Conservation (phyloP, 2,888 invertebrate genomes). For the Acanthosoma haemorrhoidale region DNA sequence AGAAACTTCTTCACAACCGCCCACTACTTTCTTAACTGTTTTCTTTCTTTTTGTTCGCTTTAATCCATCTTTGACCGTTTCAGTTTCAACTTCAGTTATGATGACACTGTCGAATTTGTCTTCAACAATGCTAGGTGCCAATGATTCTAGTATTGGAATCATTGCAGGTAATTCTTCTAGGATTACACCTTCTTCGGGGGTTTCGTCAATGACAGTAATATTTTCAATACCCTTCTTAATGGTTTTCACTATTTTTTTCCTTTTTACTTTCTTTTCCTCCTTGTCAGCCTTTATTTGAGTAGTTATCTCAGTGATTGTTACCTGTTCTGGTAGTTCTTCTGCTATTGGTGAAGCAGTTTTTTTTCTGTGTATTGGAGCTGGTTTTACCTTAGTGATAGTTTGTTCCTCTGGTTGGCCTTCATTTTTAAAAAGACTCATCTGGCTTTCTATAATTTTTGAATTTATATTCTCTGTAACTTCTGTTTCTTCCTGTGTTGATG, state of each 20-base stretch:
- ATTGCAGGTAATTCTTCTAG: slow-evolving; percentile 19
- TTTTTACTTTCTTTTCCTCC: slow-evolving; percentile 15
- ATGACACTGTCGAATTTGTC: slow-evolving; percentile 24
- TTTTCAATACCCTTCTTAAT: slow-evolving; percentile 40
- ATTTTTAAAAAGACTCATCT: not conserved
- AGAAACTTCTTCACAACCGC: slow-evolving; percentile 36
- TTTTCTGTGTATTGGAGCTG: not conserved
- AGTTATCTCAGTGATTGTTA: slow-evolving; percentile 22
- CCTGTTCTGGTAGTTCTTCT: not conserved
- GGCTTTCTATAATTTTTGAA: slow-evolving; percentile 5
- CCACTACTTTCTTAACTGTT: slow-evolving; percentile 31
- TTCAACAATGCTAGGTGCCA: not conserved
- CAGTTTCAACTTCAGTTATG: slow-evolving; percentile 37
- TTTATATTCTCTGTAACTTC: not conserved
- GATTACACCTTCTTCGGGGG: slow-evolving; percentile 46
- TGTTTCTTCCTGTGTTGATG: slow-evolving; percentile 2
- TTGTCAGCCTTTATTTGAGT: slow-evolving; percentile 25
- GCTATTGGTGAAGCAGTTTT: not conserved
- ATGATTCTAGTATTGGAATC: slow-evolving; percentile 3
- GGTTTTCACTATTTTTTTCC: slow-evolving; percentile 30
- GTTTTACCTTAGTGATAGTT: not conserved
- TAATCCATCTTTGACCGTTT: slow-evolving; percentile 38
- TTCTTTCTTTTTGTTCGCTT: slow-evolving; percentile 27
- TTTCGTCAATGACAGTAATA: slow-evolving; percentile 46
- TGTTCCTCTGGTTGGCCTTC: slow-evolving; percentile 18